Evolutionary conservation across 2,797 vertebrate genomes (phyloP), one percentile per base, ranked within the genome.

Genomic region (Erethizon dorsatum): DNA sequence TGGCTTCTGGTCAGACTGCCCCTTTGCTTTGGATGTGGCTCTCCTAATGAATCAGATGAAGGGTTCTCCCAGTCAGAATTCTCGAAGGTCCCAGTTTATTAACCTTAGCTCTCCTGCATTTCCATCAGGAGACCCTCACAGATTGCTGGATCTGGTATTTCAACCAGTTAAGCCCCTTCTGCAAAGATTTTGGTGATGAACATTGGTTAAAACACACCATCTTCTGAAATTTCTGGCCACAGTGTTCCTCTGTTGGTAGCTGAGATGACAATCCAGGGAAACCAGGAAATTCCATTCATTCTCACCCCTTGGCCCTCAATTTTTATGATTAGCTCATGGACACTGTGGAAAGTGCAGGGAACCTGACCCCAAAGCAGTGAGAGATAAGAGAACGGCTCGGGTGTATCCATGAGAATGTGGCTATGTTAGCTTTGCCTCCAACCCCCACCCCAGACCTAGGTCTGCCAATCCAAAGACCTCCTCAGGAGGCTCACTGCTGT

Each of bases 191-290:
- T 45, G 26, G 28, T 69, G 33, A 88, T 54, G 26, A 73, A 22
- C 7, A 18, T 6, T 26, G 13, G 6, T 69, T 77, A 9, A 80
- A 90, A 69, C 0, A 69, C 0, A 2, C 33, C 31, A 45, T 50
- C 33, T 69, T 83, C 80, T 83, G 75, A 75, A 63, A 31, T 92
- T 90, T 37, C 87, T 92, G 54, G 6, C 13, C 63, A 10, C 26
- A 47, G 1, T 2, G 0, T 61, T 63, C 22, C 56, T 93, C 12
- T 52, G 6, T 50, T 92, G 87, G 14, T 69, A 89, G 47, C 61
- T 83, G 61, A 52, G 50, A 86, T 24, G 37, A 37, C 41, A 67
- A 45, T 28, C 6, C 37, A 65, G 11, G 47, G 15, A 13, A 79
- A 37, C 71, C 57, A 78, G 28, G 56, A 63, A 45, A 59, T 5